Conservation (phyloP, 2,113 vertebrate genomes). For the Pedetes capensis region DNA sequence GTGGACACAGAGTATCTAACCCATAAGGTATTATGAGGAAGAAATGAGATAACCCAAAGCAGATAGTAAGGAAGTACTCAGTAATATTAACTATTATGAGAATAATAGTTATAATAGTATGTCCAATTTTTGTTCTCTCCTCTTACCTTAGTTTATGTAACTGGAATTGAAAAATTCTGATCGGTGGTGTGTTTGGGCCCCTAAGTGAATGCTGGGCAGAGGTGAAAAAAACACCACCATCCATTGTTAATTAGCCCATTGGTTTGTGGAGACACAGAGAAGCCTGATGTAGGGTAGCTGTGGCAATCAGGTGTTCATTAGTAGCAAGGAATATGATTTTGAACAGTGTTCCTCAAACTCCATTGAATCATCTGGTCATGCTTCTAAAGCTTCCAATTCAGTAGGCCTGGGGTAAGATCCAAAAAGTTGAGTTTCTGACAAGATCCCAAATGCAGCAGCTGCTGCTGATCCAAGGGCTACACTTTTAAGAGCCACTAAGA, state of each 20-base stretch:
- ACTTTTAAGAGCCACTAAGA: background rate
- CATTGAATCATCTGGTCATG: background rate
- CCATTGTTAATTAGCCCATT: background rate
- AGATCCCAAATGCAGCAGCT: background rate
- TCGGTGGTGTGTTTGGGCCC: background rate
- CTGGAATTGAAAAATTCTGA: background rate
- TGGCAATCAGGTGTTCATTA: background rate
- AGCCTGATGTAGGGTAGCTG: background rate
- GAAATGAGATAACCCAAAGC: background rate
- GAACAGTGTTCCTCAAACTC: background rate
- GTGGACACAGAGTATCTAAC: background rate
- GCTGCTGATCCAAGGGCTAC: background rate
- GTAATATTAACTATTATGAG: background rate
- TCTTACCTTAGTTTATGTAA: background rate
- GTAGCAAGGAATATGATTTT: background rate
- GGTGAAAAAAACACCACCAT: background rate
- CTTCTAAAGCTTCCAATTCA: background rate
- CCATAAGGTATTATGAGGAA: background rate
- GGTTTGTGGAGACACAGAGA: background rate
- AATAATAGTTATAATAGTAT: background rate
- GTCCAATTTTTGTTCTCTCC: background rate
- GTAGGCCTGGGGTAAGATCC: background rate
- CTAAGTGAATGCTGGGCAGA: background rate
- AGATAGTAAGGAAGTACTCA: background rate
- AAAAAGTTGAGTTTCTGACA: background rate